These are phyloP conservation scores for Operophtera brumata DNA, from an alignment of 2,888 invertebrate species.

Conservation along the genomic window DNA sequence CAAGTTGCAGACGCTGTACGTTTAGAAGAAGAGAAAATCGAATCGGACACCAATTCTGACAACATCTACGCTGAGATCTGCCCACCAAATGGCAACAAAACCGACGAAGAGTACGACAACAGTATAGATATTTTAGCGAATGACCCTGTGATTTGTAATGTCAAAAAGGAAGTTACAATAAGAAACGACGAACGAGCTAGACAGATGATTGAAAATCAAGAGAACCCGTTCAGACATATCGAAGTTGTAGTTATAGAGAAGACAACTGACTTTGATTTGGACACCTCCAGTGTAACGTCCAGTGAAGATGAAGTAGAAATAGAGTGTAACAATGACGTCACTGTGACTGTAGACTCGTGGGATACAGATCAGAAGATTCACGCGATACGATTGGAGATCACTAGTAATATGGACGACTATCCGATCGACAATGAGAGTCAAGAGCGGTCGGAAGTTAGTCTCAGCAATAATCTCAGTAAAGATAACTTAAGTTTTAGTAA, in stretches of 20 bases:
- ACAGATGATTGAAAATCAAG: slow-evolving; percentile 71
- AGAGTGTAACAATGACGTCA: slow-evolving; percentile 69
- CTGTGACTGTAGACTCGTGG: slow-evolving; percentile 71
- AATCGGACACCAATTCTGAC: slow-evolving; percentile 75
- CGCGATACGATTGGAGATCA: slow-evolving; percentile 76
- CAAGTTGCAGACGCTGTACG: slow-evolving; percentile 85
- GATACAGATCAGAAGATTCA: slow-evolving; percentile 70
- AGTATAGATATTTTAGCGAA: slow-evolving; percentile 70
- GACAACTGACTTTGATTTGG: slow-evolving; percentile 73
- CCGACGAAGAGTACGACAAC: slow-evolving; percentile 71
- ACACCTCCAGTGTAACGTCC: slow-evolving; percentile 69
- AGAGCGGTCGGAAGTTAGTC: slow-evolving; percentile 59
- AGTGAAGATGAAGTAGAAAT: slow-evolving; percentile 67
- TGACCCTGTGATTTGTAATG: slow-evolving; percentile 75
- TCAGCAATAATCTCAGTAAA: slow-evolving; percentile 53
- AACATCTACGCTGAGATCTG: slow-evolving; percentile 88
- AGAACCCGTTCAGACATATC: slow-evolving; percentile 75
- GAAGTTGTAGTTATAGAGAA: slow-evolving; percentile 79
- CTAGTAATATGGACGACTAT: slow-evolving; percentile 73
- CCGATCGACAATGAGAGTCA: slow-evolving; percentile 58
- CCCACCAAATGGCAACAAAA: slow-evolving; percentile 62
- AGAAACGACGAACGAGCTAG: slow-evolving; percentile 73
- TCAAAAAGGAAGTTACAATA: slow-evolving; percentile 73
- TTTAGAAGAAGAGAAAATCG: slow-evolving; percentile 67
- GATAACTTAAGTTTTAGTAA: slow-evolving; percentile 77